A percentile compares a stretch with the other conserved stretches of the same genome.
These are phyloP conservation scores for Phalera bucephala DNA, from an alignment of 2,888 invertebrate genomes.

Conservation along the genomic window DNA sequence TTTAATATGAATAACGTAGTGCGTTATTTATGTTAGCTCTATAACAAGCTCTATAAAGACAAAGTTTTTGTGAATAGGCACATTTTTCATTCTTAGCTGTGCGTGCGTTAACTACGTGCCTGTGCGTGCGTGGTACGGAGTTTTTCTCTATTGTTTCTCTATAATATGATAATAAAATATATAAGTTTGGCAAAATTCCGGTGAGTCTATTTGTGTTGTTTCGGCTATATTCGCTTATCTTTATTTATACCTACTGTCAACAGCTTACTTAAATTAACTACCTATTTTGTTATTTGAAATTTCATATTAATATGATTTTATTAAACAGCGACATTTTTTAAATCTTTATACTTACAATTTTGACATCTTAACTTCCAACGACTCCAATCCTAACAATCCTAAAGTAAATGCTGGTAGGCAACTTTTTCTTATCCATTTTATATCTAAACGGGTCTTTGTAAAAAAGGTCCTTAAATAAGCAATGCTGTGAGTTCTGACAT, in stretches of 20 bases:
- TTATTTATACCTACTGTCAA: too few species aligned
- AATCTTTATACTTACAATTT: too few species aligned
- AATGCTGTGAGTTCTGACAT: not conserved
- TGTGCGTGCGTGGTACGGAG: slow-evolving; percentile 43
- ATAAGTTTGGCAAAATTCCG: slow-evolving; percentile 16
- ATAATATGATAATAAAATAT: slow-evolving; percentile 29
- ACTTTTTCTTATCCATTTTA: slow-evolving; percentile 1
- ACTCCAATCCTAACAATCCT: too few species aligned
- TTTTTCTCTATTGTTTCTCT: slow-evolving; percentile 38
- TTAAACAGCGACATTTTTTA: too few species aligned
- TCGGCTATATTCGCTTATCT: too few species aligned
- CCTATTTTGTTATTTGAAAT: too few species aligned
- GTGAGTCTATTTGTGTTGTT: too few species aligned
- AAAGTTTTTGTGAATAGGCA: slow-evolving; percentile 44
- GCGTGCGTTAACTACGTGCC: slow-evolving; percentile 46
- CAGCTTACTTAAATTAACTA: too few species aligned
- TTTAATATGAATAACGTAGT: slow-evolving; percentile 23
- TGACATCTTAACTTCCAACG: too few species aligned
- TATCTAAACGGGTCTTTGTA: not conserved
- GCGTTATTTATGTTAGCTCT: slow-evolving; percentile 35
- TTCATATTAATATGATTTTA: too few species aligned
- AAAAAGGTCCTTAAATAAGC: not conserved
- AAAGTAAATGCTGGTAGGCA: too few species aligned
- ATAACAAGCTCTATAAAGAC: slow-evolving; percentile 31
- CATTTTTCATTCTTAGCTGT: slow-evolving; percentile 44